Percentiles rank a stretch among this genome's conserved stretches.
phyloP scores from a whole-genome alignment of 1,140 invertebrate species.

The Ylistrum balloti region DNA sequence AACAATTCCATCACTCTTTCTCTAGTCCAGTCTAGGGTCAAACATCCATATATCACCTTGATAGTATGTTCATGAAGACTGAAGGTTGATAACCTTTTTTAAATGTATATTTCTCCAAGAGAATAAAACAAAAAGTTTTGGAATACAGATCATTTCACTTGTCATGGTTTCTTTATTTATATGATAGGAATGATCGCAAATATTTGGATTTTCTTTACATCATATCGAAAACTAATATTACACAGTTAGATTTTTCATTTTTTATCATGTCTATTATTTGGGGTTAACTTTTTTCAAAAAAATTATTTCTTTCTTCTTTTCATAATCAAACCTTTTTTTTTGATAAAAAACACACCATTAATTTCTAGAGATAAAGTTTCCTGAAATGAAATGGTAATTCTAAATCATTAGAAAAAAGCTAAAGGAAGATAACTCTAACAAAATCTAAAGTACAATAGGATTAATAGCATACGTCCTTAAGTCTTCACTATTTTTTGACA shows the following conservation, averaged over 20 bases:
- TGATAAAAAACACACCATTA: background rate
- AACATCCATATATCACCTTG: background rate
- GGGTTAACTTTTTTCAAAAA: no score
- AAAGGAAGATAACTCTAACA: slow-evolving; percentile 8
- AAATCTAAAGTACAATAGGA: background rate
- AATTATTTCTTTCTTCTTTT: no score
- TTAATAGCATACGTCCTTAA: background rate
- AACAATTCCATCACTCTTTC: background rate
- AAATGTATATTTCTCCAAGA: background rate
- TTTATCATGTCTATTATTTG: background rate
- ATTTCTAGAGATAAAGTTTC: background rate
- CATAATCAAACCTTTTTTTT: no score
- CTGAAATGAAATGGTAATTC: background rate
- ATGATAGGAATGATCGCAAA: background rate
- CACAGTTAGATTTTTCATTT: background rate
- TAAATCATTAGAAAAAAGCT: background rate
- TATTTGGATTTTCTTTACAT: background rate
- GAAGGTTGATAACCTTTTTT: background rate
- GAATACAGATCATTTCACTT: background rate
- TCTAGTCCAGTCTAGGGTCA: background rate
- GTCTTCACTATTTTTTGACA: background rate
- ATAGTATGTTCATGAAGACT: background rate
- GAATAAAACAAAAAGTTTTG: background rate
- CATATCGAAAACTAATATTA: background rate
- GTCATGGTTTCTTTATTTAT: background rate